Evolutionary conservation across 2,888 invertebrate genomes (phyloP).

Genomic region (Gisinianus flammeolus): DNA sequence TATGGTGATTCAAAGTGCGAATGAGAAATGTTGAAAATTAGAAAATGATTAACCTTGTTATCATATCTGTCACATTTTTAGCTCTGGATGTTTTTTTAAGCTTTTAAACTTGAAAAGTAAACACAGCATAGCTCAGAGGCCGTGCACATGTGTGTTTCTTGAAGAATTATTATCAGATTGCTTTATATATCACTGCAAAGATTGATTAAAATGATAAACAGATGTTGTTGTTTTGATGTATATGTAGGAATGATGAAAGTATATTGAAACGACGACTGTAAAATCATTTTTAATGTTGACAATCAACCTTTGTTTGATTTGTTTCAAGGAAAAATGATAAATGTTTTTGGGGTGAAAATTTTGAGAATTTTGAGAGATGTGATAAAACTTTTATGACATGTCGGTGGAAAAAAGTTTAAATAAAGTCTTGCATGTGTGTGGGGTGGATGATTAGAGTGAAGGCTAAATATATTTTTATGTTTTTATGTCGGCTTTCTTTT

Average conservation of each 20-base stretch:
- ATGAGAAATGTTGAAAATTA: too few species aligned
- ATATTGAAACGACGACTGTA: background rate
- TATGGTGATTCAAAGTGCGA: too few species aligned
- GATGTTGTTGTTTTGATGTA: background rate
- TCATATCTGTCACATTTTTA: too few species aligned
- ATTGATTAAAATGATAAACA: slow-evolving; percentile 3
- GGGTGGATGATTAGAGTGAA: background rate
- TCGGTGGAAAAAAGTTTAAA: background rate
- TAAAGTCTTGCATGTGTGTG: background rate
- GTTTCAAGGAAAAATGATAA: slow-evolving; percentile 7
- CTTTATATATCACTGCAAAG: background rate
- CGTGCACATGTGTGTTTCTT: background rate
- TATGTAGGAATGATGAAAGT: background rate
- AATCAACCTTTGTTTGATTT: background rate
- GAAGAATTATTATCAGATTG: too few species aligned
- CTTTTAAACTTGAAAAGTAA: background rate
- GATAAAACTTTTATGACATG: background rate
- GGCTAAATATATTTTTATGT: background rate
- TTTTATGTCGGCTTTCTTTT: background rate
- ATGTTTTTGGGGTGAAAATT: background rate
- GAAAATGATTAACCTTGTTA: too few species aligned
- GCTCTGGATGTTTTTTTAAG: too few species aligned
- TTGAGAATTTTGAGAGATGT: background rate
- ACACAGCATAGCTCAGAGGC: background rate
- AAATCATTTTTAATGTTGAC: background rate